Evolutionary conservation across 1,140 invertebrate genomes (phyloP).

Genomic region (Aphaenogaster floridana): DNA sequence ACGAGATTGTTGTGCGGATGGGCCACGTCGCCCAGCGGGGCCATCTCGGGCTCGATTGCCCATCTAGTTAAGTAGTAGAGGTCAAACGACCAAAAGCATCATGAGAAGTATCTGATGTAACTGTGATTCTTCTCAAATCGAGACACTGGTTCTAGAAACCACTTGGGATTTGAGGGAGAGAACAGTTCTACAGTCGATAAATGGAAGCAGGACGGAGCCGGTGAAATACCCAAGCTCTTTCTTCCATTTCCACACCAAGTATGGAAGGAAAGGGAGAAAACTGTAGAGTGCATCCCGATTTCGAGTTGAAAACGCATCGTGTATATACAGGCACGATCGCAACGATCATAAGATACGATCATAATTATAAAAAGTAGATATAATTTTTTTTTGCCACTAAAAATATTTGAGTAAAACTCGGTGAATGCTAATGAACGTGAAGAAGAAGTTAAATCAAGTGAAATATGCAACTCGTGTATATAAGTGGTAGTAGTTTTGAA

Average conservation of each 20-base stretch:
- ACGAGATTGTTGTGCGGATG: constrained; percentile 85
- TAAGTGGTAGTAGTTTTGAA: constrained; percentile 68
- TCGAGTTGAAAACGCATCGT: constrained; percentile 70
- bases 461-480: constrained; percentile 63
- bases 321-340: constrained; percentile 61
- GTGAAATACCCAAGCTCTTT: constrained; percentile 67
- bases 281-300: constrained; percentile 57
- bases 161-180: constrained; percentile 72
- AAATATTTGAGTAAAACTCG: constrained; percentile 69
- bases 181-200: constrained; percentile 72
- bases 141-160: constrained; percentile 75
- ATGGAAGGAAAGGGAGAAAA: constrained; percentile 67
- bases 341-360: constrained; percentile 68
- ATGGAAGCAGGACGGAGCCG: constrained; percentile 70
- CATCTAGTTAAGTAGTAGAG: constrained; percentile 84
- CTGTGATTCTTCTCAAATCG: constrained; percentile 78
- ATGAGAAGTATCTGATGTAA: constrained; percentile 82
- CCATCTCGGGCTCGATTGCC: constrained; percentile 87
- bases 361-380: constrained; percentile 69
- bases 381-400: constrained; percentile 64
- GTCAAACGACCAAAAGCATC: constrained; percentile 84
- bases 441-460: constrained; percentile 74
- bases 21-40: constrained; percentile 86
- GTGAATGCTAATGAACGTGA: constrained; percentile 74
- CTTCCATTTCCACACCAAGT: constrained; percentile 54